Evolutionary conservation across 2,113 vertebrate genomes (phyloP).

Genomic region (Psittacus erithacus): DNA sequence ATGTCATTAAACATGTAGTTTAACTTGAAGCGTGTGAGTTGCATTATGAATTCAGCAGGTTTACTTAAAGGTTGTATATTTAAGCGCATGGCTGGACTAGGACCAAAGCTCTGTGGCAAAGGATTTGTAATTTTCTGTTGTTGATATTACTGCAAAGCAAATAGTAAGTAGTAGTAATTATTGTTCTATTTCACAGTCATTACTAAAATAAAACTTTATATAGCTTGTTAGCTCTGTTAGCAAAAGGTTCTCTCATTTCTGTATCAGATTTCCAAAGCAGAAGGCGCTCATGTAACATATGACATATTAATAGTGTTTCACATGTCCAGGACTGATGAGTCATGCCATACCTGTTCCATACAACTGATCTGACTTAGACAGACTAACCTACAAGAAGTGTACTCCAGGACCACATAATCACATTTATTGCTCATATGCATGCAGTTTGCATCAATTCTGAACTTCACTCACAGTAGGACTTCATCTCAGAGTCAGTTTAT

Average conservation of each 20-base stretch:
- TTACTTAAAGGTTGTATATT: not conserved
- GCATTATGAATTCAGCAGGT: not conserved
- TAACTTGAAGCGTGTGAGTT: not conserved
- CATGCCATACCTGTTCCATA: not conserved
- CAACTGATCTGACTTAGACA: not conserved
- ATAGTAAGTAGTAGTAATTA: not conserved
- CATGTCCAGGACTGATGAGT: not conserved
- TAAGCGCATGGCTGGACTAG: not conserved
- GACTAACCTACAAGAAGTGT: not conserved
- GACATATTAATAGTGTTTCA: not conserved
- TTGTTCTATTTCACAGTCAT: not conserved
- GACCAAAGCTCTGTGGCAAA: not conserved
- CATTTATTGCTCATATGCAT: not conserved
- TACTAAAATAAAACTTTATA: not conserved
- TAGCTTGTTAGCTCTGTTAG: not conserved
- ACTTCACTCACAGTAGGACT: not conserved
- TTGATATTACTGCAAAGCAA: not conserved
- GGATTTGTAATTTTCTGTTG: not conserved
- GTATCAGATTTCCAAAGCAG: not conserved
- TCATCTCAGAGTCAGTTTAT: not conserved
- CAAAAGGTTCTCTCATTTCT: not conserved
- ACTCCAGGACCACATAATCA: not conserved
- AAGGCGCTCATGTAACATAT: not conserved
- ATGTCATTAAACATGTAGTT: not conserved
- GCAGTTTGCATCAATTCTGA: not conserved